Evolutionary conservation across 2,888 invertebrate genomes (phyloP).

Genomic region (Phaonia tiefii): DNA sequence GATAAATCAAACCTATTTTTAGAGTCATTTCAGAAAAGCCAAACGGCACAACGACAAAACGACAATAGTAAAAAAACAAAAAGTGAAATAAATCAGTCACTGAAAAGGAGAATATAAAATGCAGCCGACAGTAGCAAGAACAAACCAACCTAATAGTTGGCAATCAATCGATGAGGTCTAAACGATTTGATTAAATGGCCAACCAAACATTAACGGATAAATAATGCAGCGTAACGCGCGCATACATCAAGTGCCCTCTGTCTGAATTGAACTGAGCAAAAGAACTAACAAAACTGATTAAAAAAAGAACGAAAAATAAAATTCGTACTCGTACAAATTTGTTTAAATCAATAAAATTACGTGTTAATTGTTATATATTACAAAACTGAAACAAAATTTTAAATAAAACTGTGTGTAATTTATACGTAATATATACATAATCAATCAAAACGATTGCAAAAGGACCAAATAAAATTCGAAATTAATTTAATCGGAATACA

Average conservation of each 20-base stretch:
- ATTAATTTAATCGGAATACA: background rate
- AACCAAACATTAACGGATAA: slow-evolving; percentile 61
- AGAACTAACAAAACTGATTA: too few species aligned
- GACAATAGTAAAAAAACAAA: slow-evolving; percentile 20
- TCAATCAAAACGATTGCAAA: slow-evolving; percentile 43
- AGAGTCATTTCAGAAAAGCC: slow-evolving; percentile 27
- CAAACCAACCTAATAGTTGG: slow-evolving; percentile 38
- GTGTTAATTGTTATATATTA: slow-evolving; percentile 65
- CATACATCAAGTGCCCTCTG: slow-evolving; percentile 48
- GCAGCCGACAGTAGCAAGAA: background rate
- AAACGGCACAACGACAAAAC: slow-evolving; percentile 1
- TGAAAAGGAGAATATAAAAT: slow-evolving; percentile 1
- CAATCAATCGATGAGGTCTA: slow-evolving; percentile 64
- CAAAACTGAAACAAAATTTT: slow-evolving; percentile 31
- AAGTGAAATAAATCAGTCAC: slow-evolving; percentile 53
- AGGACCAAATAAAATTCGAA: slow-evolving; percentile 10
- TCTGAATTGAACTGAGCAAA: too few species aligned
- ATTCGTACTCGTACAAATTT: background rate
- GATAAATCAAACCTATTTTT: slow-evolving; percentile 41
- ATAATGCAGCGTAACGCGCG: slow-evolving; percentile 65
- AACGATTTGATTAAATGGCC: slow-evolving; percentile 64
- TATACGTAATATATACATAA: slow-evolving; percentile 46
- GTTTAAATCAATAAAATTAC: slow-evolving; percentile 42
- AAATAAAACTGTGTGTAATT: slow-evolving; percentile 42
- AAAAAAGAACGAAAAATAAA: slow-evolving; percentile 57